Evolutionary conservation across 30 jellyfish, hydroid and myxozoan genomes (phyloP), one percentile per base, ranked within the genome.

Genomic region (Aurelia coerulea): DNA sequence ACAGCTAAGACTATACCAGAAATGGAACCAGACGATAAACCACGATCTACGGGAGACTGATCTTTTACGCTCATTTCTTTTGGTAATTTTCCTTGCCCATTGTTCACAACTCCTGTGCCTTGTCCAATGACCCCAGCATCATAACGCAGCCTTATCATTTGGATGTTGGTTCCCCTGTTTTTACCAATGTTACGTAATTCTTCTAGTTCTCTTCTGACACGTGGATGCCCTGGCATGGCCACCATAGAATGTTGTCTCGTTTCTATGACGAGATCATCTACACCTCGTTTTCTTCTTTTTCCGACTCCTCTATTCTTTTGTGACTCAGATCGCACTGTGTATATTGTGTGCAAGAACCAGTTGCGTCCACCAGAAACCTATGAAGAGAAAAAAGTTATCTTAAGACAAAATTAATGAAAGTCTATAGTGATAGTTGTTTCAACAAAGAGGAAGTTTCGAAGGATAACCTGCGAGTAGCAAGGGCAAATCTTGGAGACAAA

Each of bases 261-360:
- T 31, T 71, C 89, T 4, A 16, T 37, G 0, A 12, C 74, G 23
- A 78, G 77, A 23, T 76, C 74, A 2, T 83, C 95, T 56, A 89
- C 52, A 34, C 90, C 77, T 54, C 97, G 52, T 39, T 39, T 39
- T 39, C 56, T 46, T 46, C 56, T 13, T 70, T 88, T 76, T 10
- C 96, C 93, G 16, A 82, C 79, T 10, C 97, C 92, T 29, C 98
- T 83, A 73, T 95, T 95, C 70, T 76, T 86, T 80, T 83, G 91
- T 19, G 92, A 77, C 51, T 90, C 85, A 9, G 97, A 80, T 10
- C 96, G 84, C 67, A 95, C 91, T 0, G 97, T 80, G 91, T 95
- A 95, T 32, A 95, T 84, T 5, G 95, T 97, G 68, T 95, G 99
- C 62, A 95, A 70, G 83, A 84, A 95, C 99, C 99, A 95, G 81